Evolutionary conservation across 2,113 vertebrate genomes (phyloP).

Genomic region (Tetraodon nigroviridis): DNA sequence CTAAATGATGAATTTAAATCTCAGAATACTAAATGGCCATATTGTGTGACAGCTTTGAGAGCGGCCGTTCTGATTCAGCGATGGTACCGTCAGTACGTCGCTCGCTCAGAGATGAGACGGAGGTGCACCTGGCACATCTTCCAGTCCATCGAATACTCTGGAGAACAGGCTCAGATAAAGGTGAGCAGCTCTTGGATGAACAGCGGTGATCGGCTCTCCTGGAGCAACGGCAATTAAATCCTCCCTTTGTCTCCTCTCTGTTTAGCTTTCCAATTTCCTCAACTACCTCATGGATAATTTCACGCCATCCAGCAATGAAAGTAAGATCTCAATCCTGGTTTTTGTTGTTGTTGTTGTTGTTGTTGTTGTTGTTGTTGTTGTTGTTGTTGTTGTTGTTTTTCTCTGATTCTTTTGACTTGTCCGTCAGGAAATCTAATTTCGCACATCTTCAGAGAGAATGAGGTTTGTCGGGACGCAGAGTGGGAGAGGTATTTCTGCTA

Average conservation of each 20-base stretch:
- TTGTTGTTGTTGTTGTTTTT: background rate
- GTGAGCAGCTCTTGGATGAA: conserved; percentile 54
- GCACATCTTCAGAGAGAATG: conserved; percentile 83
- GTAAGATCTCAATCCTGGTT: conserved; percentile 71
- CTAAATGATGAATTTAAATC: too few species aligned
- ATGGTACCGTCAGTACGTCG: conserved; percentile 86
- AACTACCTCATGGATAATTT: conserved; percentile 91
- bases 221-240: background rate
- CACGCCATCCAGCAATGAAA: conserved; percentile 80
- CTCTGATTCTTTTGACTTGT: background rate
- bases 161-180: conserved; percentile 92
- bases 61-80: conserved; percentile 85
- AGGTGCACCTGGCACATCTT: conserved; percentile 94
- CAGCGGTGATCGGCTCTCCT: background rate
- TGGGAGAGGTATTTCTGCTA: conserved; percentile 80
- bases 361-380: background rate
- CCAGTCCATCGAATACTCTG: conserved; percentile 90
- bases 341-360: background rate
- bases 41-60: conserved; percentile 76
- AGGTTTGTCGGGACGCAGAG: conserved; percentile 72
- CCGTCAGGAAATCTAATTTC: conserved; percentile 84
- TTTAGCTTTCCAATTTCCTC: conserved; percentile 91
- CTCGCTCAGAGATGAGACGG: conserved; percentile 86
- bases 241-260: conserved; percentile 4
- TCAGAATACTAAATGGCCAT: background rate